Evolutionary conservation across 2,113 vertebrate genomes (phyloP).

Genomic region (Cavia aperea): DNA sequence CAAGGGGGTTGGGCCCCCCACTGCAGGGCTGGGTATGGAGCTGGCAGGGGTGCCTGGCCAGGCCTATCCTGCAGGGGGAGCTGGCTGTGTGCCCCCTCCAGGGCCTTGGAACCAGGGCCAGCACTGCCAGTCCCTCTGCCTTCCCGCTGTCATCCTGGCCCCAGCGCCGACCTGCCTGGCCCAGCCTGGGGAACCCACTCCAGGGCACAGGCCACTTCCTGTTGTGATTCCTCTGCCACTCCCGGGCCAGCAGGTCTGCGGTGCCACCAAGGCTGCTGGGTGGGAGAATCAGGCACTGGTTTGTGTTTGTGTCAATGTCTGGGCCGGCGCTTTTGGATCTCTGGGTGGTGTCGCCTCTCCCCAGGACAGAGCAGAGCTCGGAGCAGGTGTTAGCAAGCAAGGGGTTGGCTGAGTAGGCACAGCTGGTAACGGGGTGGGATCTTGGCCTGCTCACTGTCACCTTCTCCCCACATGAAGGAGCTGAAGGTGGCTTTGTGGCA

Average conservation of each 20-base stretch:
- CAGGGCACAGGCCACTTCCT: neutral
- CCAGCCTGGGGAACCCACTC: too few relatives aligned
- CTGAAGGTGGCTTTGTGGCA: neutral
- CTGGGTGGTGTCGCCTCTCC: neutral
- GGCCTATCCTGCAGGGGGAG: neutral
- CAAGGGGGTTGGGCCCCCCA: neutral
- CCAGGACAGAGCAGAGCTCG: neutral
- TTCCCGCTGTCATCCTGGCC: neutral
- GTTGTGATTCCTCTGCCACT: neutral
- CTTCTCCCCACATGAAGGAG: neutral
- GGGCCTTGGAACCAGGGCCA: neutral
- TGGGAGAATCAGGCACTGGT: neutral
- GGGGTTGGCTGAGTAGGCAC: neutral
- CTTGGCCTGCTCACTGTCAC: neutral
- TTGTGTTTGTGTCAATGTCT: neutral
- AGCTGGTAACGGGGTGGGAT: neutral
- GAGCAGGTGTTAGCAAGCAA: neutral
- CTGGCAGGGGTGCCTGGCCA: conserved; percentile 19
- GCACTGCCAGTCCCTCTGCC: neutral
- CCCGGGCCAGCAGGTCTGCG: neutral
- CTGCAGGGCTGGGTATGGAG: neutral
- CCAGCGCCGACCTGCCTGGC: neutral
- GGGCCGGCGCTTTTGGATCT: neutral
- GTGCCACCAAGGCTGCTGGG: neutral
- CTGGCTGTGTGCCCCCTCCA: neutral